Conservation (phyloP, 2,797 vertebrate genomes). For the Sebastes elongatus region DNA sequence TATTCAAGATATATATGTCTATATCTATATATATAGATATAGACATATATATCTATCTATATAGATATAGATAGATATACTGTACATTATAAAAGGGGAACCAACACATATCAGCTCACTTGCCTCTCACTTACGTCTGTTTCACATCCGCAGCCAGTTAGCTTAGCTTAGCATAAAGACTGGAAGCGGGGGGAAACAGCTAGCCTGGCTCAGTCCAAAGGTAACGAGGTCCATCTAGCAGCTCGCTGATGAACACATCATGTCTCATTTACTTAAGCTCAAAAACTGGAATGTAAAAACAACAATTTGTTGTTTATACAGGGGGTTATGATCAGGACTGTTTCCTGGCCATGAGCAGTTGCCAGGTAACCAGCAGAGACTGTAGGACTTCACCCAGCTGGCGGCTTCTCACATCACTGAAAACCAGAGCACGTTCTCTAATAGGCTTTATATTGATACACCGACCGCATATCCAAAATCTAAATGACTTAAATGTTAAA, state of each 20-base stretch:
- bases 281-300: neutral
- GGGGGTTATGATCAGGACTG: neutral
- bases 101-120: too few relatives aligned
- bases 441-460: neutral
- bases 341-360: neutral
- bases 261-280: neutral
- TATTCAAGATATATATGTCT: too few relatives aligned
- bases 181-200: neutral
- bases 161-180: neutral
- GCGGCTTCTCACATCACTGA: neutral
- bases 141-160: neutral
- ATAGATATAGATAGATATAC: too few relatives aligned
- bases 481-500: neutral
- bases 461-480: neutral
- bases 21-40: too few relatives aligned
- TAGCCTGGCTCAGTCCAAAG: neutral
- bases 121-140: too few relatives aligned
- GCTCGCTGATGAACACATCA: neutral
- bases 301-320: neutral
- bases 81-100: too few relatives aligned
- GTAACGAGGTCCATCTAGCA: neutral
- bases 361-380: conserved; percentile 5
- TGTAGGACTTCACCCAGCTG: neutral
- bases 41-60: too few relatives aligned
- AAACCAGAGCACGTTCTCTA: neutral